Evolutionary conservation across 1,140 invertebrate genomes (phyloP).

Genomic region (Drosophila novamexicana): DNA sequence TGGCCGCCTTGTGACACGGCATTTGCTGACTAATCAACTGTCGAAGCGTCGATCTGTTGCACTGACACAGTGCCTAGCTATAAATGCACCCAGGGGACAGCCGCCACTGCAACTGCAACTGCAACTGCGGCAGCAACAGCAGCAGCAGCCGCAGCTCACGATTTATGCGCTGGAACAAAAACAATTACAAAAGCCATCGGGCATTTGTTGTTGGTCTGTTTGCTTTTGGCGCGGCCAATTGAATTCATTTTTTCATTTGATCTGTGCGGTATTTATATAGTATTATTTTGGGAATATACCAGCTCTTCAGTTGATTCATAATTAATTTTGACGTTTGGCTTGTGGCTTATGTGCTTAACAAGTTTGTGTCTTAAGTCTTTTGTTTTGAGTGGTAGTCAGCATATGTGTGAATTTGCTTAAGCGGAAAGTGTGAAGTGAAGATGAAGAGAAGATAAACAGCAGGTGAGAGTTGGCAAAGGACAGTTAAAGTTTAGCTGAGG

Average conservation of each 20-base stretch:
- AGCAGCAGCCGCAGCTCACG: conserved; percentile 56
- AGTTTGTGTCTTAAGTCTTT: conserved; percentile 33
- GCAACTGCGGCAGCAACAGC: conserved; percentile 5
- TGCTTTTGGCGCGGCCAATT: conserved; percentile 39
- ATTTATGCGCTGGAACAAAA: conserved; percentile 42
- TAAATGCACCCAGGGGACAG: conserved; percentile 34
- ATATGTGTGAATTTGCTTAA: conserved; percentile 1
- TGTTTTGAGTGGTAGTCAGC: conserved; percentile 18
- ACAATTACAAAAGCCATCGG: conserved; percentile 40
- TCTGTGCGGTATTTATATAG: conserved; percentile 29
- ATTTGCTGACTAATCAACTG: conserved; percentile 69
- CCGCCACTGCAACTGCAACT: not conserved
- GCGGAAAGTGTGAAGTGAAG: conserved; percentile 12
- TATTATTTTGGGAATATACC: conserved; percentile 11
- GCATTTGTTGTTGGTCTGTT: conserved; percentile 44
- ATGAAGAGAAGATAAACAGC: not conserved
- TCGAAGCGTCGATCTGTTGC: conserved; percentile 32
- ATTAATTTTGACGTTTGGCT: conserved; percentile 1
- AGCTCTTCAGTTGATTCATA: conserved; percentile 18
- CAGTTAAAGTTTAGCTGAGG: not conserved
- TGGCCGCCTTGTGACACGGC: conserved; percentile 43
- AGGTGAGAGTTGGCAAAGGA: conserved; percentile 4
- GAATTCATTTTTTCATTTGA: conserved; percentile 42
- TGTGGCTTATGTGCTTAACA: conserved; percentile 1
- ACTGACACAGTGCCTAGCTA: conserved; percentile 1